Evolutionary conservation across 2,797 vertebrate genomes (phyloP).

Genomic region (Propithecus perrieri): DNA sequence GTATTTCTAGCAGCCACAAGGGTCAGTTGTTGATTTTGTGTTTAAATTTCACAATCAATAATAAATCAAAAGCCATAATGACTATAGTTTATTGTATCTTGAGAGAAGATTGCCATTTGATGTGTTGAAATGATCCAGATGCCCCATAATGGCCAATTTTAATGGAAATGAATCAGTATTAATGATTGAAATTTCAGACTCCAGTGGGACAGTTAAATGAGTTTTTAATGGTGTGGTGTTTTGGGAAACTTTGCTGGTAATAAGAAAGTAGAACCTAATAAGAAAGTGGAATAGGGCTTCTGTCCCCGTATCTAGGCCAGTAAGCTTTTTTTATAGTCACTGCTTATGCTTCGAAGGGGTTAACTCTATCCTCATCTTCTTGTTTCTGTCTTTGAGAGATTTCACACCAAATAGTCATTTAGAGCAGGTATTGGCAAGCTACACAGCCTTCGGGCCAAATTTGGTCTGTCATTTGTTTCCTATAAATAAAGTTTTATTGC

Average conservation of each 20-base stretch:
- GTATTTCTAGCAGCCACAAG: not conserved
- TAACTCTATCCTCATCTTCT: not conserved
- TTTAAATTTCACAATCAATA: not conserved
- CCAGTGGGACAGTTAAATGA: not conserved
- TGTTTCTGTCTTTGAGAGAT: not conserved
- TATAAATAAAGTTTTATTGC: constrained; percentile 3
- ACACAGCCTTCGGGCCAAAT: not conserved
- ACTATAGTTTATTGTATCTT: not conserved
- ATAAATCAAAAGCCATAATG: not conserved
- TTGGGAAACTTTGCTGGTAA: constrained; percentile 12
- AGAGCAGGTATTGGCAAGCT: not conserved
- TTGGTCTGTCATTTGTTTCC: not conserved
- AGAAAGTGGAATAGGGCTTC: not conserved
- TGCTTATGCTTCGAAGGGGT: not conserved
- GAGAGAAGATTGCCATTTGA: not conserved
- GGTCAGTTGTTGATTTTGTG: not conserved
- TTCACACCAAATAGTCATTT: not conserved
- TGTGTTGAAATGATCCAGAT: not conserved
- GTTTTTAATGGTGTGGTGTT: not conserved
- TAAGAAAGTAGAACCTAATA: not conserved
- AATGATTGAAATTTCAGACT: not conserved
- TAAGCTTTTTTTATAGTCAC: not conserved
- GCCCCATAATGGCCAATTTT: not conserved
- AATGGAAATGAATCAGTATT: not conserved
- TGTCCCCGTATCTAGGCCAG: not conserved